phyloP scores from a whole-genome alignment of 2,888 invertebrate species.

The Isoperla grammatica region DNA sequence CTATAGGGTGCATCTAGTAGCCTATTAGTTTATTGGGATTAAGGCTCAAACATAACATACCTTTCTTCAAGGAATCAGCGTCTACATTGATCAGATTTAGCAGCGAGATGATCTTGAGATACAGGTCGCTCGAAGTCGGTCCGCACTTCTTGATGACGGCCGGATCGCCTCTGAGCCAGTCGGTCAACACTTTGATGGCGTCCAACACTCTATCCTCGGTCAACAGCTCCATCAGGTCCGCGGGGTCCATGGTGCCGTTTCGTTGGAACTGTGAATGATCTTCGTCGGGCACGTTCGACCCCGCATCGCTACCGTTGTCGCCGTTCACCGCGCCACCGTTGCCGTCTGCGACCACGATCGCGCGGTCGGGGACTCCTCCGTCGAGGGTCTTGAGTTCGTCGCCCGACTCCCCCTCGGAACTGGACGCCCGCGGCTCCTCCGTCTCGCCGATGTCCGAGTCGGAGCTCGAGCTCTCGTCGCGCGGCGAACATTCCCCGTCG shows the following conservation, averaged over 20 bases:
- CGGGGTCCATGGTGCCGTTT: conserved; percentile 43
- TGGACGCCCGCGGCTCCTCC: conserved; percentile 35
- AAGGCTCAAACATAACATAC: too few relatives aligned
- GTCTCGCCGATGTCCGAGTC: conserved; percentile 32
- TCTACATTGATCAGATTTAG: conserved; percentile 75
- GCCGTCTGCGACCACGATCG: conserved; percentile 37
- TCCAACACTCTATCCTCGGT: conserved; percentile 56
- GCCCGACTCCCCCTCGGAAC: conserved; percentile 31
- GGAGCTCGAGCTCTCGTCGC: conserved; percentile 21
- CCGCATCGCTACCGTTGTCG: too few relatives aligned
- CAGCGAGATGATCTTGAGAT: conserved; percentile 72
- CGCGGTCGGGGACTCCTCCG: background rate
- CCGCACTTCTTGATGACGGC: conserved; percentile 73
- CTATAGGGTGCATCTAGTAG: too few relatives aligned
- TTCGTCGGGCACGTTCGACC: too few relatives aligned
- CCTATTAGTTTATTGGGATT: too few relatives aligned
- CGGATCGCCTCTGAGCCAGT: conserved; percentile 77
- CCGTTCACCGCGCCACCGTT: background rate
- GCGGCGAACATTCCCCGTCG: conserved; percentile 31
- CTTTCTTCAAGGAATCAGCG: conserved; percentile 55
- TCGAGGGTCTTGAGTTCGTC: conserved; percentile 26
- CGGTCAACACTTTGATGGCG: conserved; percentile 70
- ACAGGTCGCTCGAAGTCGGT: conserved; percentile 69
- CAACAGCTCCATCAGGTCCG: conserved; percentile 54
- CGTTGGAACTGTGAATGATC: too few relatives aligned